Percentiles rank a stretch among this genome's conserved stretches.
These are phyloP conservation scores for Perognathus longimembris DNA, from an alignment of 2,113 vertebrate genomes.

Conservation along the genomic window DNA sequence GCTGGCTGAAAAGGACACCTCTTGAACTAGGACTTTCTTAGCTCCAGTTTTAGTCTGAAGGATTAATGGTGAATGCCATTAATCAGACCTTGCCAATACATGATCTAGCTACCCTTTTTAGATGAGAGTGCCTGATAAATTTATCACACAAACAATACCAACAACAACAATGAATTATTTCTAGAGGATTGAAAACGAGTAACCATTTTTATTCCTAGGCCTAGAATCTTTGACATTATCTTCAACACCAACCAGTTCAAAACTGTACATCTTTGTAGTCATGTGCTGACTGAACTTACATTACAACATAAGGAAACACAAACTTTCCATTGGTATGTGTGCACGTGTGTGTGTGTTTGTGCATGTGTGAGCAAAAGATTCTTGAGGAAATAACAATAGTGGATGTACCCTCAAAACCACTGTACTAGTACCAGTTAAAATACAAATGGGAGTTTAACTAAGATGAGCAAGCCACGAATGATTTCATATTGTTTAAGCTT, in stretches of 20 bases:
- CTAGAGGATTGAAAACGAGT: neutral
- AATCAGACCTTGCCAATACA: neutral
- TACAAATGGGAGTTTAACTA: neutral
- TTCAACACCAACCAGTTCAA: neutral
- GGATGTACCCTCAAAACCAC: neutral
- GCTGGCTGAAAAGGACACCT: neutral
- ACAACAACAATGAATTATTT: neutral
- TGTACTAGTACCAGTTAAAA: neutral
- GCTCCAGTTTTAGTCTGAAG: neutral
- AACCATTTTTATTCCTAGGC: neutral
- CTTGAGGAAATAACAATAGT: neutral
- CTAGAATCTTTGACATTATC: neutral
- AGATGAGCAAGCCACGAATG: neutral
- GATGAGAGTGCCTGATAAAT: neutral
- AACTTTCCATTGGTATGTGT: neutral
- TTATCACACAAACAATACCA: neutral
- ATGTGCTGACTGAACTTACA: slow-evolving; percentile 11
- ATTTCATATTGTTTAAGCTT: neutral
- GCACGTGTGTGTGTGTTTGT: neutral
- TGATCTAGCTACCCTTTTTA: neutral
- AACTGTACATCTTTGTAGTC: neutral
- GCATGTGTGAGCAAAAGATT: neutral
- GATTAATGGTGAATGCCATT: neutral
- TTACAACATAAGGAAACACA: neutral
- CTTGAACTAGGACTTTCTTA: neutral